Conservation (phyloP, 2,113 vertebrate genomes). For the Columba janthina region DNA sequence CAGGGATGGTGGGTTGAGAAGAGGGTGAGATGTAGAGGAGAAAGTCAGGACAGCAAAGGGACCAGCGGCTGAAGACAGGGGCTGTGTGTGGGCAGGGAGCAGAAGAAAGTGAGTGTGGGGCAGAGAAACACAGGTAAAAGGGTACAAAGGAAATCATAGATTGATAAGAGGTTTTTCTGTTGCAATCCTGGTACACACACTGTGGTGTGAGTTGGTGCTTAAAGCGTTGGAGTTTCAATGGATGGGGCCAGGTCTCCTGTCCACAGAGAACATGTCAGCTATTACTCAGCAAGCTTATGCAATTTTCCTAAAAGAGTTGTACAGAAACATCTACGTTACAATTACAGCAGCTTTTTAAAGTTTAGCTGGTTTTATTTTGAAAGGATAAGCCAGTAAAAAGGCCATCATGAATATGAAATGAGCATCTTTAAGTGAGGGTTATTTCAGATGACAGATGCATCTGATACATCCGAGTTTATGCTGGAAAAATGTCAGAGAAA, state of each 20-base stretch:
- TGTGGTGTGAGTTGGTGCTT: too few relatives aligned
- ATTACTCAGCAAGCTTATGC: background rate
- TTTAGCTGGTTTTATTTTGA: background rate
- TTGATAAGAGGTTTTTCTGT: background rate
- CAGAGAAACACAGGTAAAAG: background rate
- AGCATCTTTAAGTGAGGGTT: fast-evolving
- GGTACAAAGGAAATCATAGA: background rate
- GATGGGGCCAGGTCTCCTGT: background rate
- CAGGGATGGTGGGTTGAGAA: background rate
- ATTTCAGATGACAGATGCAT: background rate
- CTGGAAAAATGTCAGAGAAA: too few relatives aligned
- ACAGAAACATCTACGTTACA: fast-evolving
- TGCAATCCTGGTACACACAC: background rate
- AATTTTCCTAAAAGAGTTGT: background rate
- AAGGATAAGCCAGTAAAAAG: background rate
- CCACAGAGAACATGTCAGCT: fast-evolving
- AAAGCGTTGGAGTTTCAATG: fast-evolving
- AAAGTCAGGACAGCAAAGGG: background rate
- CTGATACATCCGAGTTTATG: too few relatives aligned
- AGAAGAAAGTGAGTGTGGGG: background rate
- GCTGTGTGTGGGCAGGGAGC: background rate
- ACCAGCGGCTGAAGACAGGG: fast-evolving
- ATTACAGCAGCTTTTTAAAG: background rate
- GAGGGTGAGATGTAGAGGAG: background rate
- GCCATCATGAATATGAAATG: background rate